These are phyloP conservation scores for Pherbina coryleti DNA, from an alignment of 2,888 invertebrate genomes.

Conservation along the genomic window DNA sequence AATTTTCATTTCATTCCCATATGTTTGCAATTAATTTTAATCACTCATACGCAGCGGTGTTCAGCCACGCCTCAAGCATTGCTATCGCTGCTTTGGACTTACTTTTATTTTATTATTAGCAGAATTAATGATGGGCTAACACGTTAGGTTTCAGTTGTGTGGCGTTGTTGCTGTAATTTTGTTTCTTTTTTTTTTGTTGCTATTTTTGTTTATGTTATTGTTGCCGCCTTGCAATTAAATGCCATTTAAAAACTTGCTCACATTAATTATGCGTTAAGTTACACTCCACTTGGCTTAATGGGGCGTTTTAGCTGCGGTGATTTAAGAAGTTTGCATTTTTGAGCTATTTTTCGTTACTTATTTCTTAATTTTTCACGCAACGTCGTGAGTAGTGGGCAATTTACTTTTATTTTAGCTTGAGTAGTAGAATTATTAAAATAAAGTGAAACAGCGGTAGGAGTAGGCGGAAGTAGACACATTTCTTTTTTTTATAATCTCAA, in stretches of 20 bases:
- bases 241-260: background rate
- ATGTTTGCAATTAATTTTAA: conserved; percentile 8
- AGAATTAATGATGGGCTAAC: background rate
- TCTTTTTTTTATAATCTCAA: no score
- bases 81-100: background rate
- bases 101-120: background rate
- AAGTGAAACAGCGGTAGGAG: no score
- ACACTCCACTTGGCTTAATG: no score
- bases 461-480: no score
- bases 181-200: background rate
- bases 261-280: no score
- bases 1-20: background rate
- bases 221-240: background rate
- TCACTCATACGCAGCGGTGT: background rate
- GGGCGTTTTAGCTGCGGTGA: no score
- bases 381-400: background rate
- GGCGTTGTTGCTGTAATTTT: background rate
- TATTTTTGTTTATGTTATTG: background rate
- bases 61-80: background rate
- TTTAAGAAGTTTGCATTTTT: no score
- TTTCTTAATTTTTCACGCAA: background rate
- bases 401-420: background rate
- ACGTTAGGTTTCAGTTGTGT: background rate
- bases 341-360: background rate
- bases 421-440: no score